Percentiles rank a stretch among this genome's conserved stretches.
These are phyloP conservation scores for Chymomyza procnemis DNA, from an alignment of 2,888 invertebrate species.

Conservation along the genomic window DNA sequence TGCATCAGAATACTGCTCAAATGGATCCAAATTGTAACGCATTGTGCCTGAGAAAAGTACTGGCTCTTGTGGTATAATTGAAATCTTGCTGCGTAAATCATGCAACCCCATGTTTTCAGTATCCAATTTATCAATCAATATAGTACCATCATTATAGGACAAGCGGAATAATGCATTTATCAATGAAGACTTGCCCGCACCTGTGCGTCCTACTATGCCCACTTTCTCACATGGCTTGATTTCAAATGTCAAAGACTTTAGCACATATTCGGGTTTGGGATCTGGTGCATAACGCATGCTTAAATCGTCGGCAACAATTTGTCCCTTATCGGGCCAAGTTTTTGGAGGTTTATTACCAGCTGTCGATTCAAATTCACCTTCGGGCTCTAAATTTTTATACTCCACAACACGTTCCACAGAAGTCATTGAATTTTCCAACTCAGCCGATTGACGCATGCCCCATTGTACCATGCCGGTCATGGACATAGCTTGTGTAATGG, in stretches of 20 bases:
- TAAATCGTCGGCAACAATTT: slow-evolving; percentile 84
- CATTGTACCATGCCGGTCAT: slow-evolving; percentile 85
- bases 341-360: slow-evolving; percentile 82
- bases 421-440: slow-evolving; percentile 92
- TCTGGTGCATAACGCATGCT: slow-evolving; percentile 85
- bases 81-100: slow-evolving; percentile 86
- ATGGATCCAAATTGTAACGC: slow-evolving; percentile 93
- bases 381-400: slow-evolving; percentile 80
- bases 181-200: slow-evolving; percentile 86
- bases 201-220: slow-evolving; percentile 85
- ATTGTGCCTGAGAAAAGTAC: slow-evolving; percentile 92
- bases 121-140: slow-evolving; percentile 89
- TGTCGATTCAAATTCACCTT: slow-evolving; percentile 83
- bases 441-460: slow-evolving; percentile 95
- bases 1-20: slow-evolving; percentile 87
- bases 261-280: slow-evolving; percentile 83
- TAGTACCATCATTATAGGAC: slow-evolving; percentile 86
- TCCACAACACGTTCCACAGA: slow-evolving; percentile 90
- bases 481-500: slow-evolving; percentile 88
- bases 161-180: slow-evolving; percentile 88
- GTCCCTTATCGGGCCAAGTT: slow-evolving; percentile 86
- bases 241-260: slow-evolving; percentile 84
- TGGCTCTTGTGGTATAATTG: slow-evolving; percentile 92
- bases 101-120: slow-evolving; percentile 85
- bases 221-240: slow-evolving; percentile 84